A percentile compares a stretch with the other conserved stretches of the same genome.
Evolutionary conservation across 2,797 vertebrate genomes (phyloP).

Genomic region (Dryobates pubescens): DNA sequence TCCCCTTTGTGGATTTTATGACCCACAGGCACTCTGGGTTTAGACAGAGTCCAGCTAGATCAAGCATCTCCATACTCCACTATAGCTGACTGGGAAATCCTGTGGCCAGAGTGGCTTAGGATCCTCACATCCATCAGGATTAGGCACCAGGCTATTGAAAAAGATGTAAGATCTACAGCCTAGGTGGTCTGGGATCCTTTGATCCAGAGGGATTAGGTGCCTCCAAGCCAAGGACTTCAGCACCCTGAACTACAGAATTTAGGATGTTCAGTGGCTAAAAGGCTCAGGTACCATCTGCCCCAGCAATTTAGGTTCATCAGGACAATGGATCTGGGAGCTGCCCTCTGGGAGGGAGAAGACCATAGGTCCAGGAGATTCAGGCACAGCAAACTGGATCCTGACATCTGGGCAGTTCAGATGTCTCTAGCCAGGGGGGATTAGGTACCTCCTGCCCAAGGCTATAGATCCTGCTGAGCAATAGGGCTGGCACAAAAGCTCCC

Average conservation of each 20-base stretch:
- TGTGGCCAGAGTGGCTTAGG: neutral
- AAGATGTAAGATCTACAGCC: neutral
- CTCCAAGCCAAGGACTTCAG: neutral
- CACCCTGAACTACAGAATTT: neutral
- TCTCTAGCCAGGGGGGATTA: neutral
- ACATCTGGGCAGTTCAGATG: neutral
- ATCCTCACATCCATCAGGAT: neutral
- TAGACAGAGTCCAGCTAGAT: neutral
- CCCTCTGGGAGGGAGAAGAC: fast-evolving
- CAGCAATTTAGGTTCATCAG: neutral
- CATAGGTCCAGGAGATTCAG: neutral
- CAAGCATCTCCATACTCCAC: neutral
- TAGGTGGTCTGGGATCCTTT: neutral
- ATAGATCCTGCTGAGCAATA: neutral
- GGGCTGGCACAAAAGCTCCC: neutral
- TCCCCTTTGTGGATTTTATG: neutral
- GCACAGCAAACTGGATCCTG: neutral
- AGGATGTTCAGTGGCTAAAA: neutral
- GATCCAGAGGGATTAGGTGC: neutral
- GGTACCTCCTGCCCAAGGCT: neutral
- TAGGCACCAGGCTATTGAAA: neutral
- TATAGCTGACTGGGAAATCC: neutral
- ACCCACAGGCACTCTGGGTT: neutral
- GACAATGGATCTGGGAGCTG: neutral
- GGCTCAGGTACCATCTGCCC: neutral